Evolutionary conservation across 30 jellyfish, hydroid and myxozoan species (phyloP).

Genomic region (Phacellophora camtschatica): DNA sequence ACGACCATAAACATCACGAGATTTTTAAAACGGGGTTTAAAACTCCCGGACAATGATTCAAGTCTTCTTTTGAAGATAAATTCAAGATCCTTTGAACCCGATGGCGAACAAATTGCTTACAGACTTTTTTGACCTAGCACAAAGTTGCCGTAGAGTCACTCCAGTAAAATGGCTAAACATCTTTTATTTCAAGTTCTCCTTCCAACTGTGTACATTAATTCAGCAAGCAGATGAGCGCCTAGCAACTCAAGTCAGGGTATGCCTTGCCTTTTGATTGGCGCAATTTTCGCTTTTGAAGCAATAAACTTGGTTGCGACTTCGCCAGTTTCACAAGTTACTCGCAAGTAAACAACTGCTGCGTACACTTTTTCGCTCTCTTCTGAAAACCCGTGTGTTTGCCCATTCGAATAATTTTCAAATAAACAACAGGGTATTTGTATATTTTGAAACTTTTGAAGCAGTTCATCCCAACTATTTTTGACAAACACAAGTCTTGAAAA

Average conservation of each 20-base stretch:
- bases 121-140: too few species aligned
- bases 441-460: neutral
- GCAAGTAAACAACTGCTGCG: conserved; percentile 66
- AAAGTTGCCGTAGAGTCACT: too few species aligned
- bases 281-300: conserved; percentile 72
- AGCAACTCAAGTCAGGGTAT: conserved; percentile 78
- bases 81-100: too few species aligned
- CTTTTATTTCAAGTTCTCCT: too few species aligned
- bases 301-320: conserved; percentile 29
- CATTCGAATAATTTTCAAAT: neutral
- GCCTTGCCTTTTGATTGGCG: conserved; percentile 59
- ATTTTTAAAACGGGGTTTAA: too few species aligned
- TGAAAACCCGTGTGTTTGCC: conserved; percentile 72
- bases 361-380: conserved; percentile 65
- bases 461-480: conserved; percentile 72
- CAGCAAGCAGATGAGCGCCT: conserved; percentile 64
- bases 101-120: too few species aligned
- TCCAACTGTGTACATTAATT: too few species aligned
- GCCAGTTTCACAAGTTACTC: conserved; percentile 49
- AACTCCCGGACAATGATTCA: too few species aligned
- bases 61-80: too few species aligned
- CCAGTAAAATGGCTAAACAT: too few species aligned
- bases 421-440: conserved; percentile 20
- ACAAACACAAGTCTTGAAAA: conserved; percentile 64
- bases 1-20: too few species aligned